phyloP scores from a whole-genome alignment of 2,113 vertebrate genomes.

The Chrysochloris asiatica region DNA sequence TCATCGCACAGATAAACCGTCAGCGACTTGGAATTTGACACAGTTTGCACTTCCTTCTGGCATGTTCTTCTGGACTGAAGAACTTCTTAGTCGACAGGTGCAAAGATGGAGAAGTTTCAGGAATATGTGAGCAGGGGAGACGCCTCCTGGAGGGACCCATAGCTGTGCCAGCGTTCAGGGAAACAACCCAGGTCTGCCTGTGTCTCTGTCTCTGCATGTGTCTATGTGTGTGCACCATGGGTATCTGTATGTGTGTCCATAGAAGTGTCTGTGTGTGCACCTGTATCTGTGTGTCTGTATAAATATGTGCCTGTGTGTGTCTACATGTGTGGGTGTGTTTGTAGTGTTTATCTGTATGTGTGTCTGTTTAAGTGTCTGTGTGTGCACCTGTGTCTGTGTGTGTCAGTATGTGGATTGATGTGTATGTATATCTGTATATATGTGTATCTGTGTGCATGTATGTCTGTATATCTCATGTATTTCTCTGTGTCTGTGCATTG shows the following conservation, averaged over 20 bases:
- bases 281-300: background rate
- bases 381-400: too few relatives aligned
- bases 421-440: background rate
- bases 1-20: constrained; percentile 74
- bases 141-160: constrained; percentile 23
- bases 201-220: background rate
- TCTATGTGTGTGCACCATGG: background rate
- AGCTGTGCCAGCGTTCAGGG: background rate
- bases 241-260: too few relatives aligned
- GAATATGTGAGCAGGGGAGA: constrained; percentile 35
- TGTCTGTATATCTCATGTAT: too few relatives aligned
- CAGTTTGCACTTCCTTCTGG: constrained; percentile 72
- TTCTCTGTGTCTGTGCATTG: too few relatives aligned
- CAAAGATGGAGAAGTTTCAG: constrained; percentile 68
- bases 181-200: constrained; percentile 58
- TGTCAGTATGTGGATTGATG: background rate
- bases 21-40: constrained; percentile 58
- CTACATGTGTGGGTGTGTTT: too few relatives aligned
- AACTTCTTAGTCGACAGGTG: constrained; percentile 72
- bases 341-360: background rate
- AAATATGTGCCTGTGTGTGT: background rate
- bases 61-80: constrained; percentile 67
- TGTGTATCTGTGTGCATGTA: too few relatives aligned
- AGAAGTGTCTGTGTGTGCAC: too few relatives aligned
- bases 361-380: background rate